A percentile compares a stretch with the other conserved stretches of the same genome.
Conservation (phyloP, 2,113 vertebrate genomes). For the Platichthys flesus region DNA sequence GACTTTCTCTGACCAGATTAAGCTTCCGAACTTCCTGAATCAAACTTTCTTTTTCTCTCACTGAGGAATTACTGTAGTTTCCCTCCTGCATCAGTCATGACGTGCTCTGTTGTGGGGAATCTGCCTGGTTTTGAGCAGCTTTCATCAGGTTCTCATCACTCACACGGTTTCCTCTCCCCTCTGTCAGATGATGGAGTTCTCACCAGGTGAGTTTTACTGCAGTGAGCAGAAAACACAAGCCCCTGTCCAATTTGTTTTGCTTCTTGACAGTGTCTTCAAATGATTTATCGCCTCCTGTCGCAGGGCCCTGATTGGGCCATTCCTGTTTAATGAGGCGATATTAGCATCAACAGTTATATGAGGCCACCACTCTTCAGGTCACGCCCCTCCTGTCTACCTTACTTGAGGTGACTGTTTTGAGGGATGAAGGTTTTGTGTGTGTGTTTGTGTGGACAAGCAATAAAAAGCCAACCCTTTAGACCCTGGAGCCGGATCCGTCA, state of each 20-base stretch:
- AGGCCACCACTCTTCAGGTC: constrained; percentile 34
- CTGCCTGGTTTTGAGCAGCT: constrained; percentile 16
- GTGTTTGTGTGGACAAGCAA: too few species aligned
- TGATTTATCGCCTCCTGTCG: constrained; percentile 75
- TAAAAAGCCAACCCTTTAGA: too few species aligned
- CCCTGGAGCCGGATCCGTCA: too few species aligned
- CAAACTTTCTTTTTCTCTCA: constrained; percentile 35
- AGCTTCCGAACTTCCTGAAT: constrained; percentile 37
- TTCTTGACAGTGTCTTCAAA: constrained; percentile 64
- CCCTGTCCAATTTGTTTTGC: constrained; percentile 70
- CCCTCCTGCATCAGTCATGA: constrained; percentile 18
- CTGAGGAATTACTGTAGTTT: constrained; percentile 13
- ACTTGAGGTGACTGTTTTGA: neutral
- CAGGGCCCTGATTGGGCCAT: constrained; percentile 53
- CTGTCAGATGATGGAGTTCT: constrained; percentile 34
- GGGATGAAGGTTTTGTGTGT: neutral
- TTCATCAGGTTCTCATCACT: neutral
- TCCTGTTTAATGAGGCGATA: constrained; percentile 67
- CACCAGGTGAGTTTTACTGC: constrained; percentile 48
- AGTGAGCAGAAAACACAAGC: constrained; percentile 53
- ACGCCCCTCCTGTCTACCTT: neutral
- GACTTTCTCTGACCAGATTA: constrained; percentile 59
- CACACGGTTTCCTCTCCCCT: neutral
- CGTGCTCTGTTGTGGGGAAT: neutral
- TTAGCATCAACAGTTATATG: constrained; percentile 64